These are phyloP conservation scores for Bradypodion pumilum DNA, from an alignment of 2,797 vertebrate genomes.

Conservation along the genomic window DNA sequence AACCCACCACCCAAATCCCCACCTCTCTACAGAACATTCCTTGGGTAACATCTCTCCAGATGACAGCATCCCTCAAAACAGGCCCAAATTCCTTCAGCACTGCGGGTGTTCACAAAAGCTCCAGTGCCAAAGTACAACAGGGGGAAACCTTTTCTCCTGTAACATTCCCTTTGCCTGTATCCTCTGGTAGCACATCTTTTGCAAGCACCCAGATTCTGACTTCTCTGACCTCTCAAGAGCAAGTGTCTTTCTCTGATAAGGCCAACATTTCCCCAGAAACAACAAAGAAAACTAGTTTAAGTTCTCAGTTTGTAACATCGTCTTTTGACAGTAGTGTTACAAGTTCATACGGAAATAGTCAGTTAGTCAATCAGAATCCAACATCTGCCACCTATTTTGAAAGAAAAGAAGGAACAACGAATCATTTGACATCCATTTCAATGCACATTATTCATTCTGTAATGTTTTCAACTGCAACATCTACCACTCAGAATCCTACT, in stretches of 20 bases:
- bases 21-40: neutral
- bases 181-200: neutral
- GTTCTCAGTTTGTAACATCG: too few relatives aligned
- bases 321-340: too few relatives aligned
- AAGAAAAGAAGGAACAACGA: neutral
- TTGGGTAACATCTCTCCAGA: neutral
- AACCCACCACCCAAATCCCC: neutral
- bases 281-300: too few relatives aligned
- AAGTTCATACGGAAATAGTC: too few relatives aligned
- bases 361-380: neutral
- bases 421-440: neutral
- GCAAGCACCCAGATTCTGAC: neutral
- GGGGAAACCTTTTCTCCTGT: neutral
- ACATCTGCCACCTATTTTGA: neutral
- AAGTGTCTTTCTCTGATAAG: neutral
- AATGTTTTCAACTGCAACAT: neutral
- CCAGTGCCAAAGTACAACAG: neutral
- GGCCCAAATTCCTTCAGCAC: neutral
- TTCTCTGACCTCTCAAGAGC: neutral
- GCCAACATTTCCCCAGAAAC: too few relatives aligned
- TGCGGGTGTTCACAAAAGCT: neutral
- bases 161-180: neutral
- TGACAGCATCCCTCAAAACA: neutral
- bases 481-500: neutral
- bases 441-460: neutral